These are phyloP conservation scores for Embiotoca jacksoni DNA, from an alignment of 2,113 vertebrate species.

Conservation along the genomic window DNA sequence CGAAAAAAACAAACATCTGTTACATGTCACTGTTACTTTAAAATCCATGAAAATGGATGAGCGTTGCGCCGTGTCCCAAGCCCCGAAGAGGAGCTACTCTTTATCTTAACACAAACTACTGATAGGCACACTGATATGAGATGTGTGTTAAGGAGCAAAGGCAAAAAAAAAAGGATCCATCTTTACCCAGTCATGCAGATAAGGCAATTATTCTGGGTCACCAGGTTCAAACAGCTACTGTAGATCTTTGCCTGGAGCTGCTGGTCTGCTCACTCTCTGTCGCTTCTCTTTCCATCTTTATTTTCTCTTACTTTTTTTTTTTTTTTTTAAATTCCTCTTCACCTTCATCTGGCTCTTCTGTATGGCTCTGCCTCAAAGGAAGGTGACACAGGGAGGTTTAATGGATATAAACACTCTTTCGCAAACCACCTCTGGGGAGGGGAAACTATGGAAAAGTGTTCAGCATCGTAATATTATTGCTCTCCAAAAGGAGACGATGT, in stretches of 20 bases:
- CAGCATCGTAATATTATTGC: not conserved
- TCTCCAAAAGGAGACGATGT: not conserved
- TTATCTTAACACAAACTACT: slow-evolving; percentile 34
- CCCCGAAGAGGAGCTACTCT: slow-evolving; percentile 33
- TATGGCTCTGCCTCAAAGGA: slow-evolving; percentile 29
- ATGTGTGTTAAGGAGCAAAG: slow-evolving; percentile 28
- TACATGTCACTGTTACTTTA: slow-evolving; percentile 18
- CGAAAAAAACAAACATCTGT: not conserved
- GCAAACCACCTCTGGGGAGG: slow-evolving; percentile 19
- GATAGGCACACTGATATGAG: slow-evolving; percentile 45
- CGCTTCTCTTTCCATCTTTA: not conserved
- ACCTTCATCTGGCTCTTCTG: slow-evolving; percentile 8
- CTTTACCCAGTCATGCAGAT: slow-evolving; percentile 41
- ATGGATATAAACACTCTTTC: slow-evolving; percentile 30
- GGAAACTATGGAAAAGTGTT: not conserved
- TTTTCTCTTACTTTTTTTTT: not conserved
- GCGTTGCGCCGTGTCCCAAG: not conserved
- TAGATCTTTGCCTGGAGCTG: slow-evolving; percentile 41
- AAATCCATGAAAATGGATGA: slow-evolving; percentile 52
- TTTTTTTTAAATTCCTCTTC: not conserved
- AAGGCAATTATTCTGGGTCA: slow-evolving; percentile 63
- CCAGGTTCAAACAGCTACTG: slow-evolving; percentile 48
- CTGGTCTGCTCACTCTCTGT: not conserved
- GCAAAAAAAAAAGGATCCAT: not conserved
- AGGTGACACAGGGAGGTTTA: slow-evolving; percentile 20